Conservation (phyloP, 35 echinoderm and acorn worm species). For the Apostichopus parvimensis region DNA sequence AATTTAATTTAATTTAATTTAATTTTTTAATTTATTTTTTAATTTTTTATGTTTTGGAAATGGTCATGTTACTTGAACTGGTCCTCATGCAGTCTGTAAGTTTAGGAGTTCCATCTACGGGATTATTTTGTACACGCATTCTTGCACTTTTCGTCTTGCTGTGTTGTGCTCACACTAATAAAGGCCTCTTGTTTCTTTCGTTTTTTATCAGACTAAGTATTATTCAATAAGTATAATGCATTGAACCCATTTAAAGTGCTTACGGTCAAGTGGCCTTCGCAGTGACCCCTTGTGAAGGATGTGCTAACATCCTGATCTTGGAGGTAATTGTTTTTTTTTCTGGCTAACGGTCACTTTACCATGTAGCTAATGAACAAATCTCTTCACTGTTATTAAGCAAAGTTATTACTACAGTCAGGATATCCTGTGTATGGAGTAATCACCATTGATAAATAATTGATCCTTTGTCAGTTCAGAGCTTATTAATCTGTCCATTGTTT, state of each 20-base stretch:
- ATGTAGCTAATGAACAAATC: not conserved
- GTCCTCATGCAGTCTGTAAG: no score
- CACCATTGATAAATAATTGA: not conserved
- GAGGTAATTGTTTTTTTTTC: not conserved
- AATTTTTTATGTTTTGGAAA: no score
- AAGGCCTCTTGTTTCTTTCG: no score
- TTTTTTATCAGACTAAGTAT: no score
- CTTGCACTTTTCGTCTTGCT: no score
- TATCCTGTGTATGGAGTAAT: not conserved
- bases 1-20: no score
- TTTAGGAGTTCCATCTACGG: no score
- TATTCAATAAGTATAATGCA: no score
- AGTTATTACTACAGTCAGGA: not conserved
- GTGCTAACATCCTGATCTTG: not conserved
- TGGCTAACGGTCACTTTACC: not conserved
- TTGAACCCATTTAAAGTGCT: not conserved
- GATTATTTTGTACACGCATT: no score
- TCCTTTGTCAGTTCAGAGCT: not conserved
- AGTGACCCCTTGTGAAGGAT: not conserved
- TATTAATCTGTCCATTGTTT: not conserved
- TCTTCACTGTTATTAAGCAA: not conserved
- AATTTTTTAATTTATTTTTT: no score
- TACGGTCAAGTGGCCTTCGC: not conserved
- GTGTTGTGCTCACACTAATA: no score
- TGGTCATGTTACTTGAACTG: no score